Base-by-base conservation (phyloP, 2,113 vertebrate genomes). In the Proteles cristata region DNA sequence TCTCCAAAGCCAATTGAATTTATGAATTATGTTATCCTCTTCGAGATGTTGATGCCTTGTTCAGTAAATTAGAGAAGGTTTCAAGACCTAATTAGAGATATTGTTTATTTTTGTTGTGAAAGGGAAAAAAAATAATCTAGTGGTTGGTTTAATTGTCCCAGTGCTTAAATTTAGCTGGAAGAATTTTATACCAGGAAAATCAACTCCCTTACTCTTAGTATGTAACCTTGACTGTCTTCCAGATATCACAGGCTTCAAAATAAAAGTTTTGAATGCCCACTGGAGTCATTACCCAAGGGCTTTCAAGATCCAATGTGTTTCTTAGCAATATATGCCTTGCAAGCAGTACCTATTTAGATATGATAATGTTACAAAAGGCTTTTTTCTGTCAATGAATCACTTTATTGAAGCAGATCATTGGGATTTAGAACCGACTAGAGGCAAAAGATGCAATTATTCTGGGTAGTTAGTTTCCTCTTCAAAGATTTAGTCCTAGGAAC, bases 91-190 rank as follows among this genome's bases (percentile, higher is more conserved):
- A 26, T 89, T 93, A 93, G 58, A 65, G 15, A 48, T 69, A 91
- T 25, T 85, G 31, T 88, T 96, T 43, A 88, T 91, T 96, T 96
- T 96, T 69, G 35, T 74, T 94, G 80, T 19, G 14, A 50, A 94
- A 92, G 55, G 39, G 88, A 12, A 11, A 33, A 93, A 96, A 83
- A 90, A 83, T 68, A 93, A 90, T 63, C 96, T 73, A 94, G 83
- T 87, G 21, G 48, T 93, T 80, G 73, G 66, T 71, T 95, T 97
- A 94, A 98, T 97, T 98, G 98, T 97, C 93, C 66, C 58, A 71
- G 83, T 90, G 94, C 43, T 98, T 97, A 95, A 98, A 96, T 98
- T 98, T 97, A 98, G 97, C 97, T 97, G 97, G 83, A 98, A 98
- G 93, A 79, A 97, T 98, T 97, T 95, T 95, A 96, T 89, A 84